phyloP scores from a whole-genome alignment of 1,140 invertebrate genomes.

The Acyrthosiphon pisum region DNA sequence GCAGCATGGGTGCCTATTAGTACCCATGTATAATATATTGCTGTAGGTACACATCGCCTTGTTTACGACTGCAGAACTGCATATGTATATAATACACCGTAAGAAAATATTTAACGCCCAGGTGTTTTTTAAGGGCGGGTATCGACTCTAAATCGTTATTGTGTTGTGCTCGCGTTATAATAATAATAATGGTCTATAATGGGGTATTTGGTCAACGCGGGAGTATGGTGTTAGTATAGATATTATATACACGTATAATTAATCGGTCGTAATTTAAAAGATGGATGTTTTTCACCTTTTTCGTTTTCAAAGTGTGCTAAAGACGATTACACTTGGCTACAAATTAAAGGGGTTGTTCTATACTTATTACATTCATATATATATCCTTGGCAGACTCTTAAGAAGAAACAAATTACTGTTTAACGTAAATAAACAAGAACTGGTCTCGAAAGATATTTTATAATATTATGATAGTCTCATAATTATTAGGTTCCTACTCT shows the following conservation, averaged over 20 bases:
- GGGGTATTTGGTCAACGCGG: neutral
- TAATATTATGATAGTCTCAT: neutral
- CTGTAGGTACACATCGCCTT: neutral
- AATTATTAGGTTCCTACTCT: neutral
- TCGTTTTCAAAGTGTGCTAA: neutral
- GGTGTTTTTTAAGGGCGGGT: neutral
- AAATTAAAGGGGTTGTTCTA: neutral
- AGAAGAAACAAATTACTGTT: constrained; percentile 18
- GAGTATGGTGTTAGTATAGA: neutral
- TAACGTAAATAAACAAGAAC: neutral
- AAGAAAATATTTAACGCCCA: constrained; percentile 14
- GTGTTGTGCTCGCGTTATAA: neutral
- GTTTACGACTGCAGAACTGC: neutral
- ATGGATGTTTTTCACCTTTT: constrained; percentile 1
- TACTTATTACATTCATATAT: neutral
- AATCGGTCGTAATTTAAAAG: constrained; percentile 7
- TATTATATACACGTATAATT: neutral
- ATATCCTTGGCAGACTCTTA: neutral
- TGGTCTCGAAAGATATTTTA: neutral
- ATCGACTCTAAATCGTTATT: constrained; percentile 15
- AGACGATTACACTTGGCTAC: neutral
- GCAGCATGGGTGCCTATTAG: neutral
- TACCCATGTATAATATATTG: neutral
- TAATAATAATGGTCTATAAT: constrained; percentile 11
- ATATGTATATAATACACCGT: neutral